These are phyloP conservation scores for Melanotaenia trifasciata DNA, from an alignment of 2,797 vertebrate species.

Conservation along the genomic window DNA sequence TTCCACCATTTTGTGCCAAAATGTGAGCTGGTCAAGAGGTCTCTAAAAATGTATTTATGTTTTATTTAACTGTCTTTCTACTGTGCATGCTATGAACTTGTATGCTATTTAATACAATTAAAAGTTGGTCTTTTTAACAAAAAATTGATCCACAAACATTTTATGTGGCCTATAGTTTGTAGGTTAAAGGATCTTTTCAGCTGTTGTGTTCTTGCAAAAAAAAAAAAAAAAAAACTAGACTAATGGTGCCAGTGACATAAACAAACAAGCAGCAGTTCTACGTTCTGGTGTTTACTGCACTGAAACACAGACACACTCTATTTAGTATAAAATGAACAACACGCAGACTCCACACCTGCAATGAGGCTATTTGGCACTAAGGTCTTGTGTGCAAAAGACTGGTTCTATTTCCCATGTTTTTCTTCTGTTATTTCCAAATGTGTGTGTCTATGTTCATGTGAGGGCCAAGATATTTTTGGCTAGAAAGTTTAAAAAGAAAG, in stretches of 20 bases:
- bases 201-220: neutral
- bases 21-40: conserved; percentile 38
- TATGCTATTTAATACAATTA: conserved; percentile 71
- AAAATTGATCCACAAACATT: conserved; percentile 13
- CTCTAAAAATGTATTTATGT: conserved; percentile 74
- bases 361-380: conserved; percentile 1
- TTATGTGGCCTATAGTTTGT: neutral
- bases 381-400: neutral
- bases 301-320: conserved; percentile 29
- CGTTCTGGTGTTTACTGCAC: conserved; percentile 11
- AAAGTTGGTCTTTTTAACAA: conserved; percentile 62
- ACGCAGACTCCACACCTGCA: conserved; percentile 34
- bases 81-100: conserved; percentile 67
- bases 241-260: conserved; percentile 24
- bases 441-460: neutral
- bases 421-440: neutral
- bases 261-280: conserved; percentile 19
- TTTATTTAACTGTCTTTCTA: conserved; percentile 74
- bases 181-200: neutral
- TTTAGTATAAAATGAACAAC: conserved; percentile 39
- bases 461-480: neutral
- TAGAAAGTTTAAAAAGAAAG: neutral
- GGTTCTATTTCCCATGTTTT: neutral
- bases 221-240: too few species aligned
- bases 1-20: conserved; percentile 36